These are phyloP conservation scores for Pampusana beccarii DNA, from an alignment of 2,113 vertebrate genomes.

Conservation along the genomic window DNA sequence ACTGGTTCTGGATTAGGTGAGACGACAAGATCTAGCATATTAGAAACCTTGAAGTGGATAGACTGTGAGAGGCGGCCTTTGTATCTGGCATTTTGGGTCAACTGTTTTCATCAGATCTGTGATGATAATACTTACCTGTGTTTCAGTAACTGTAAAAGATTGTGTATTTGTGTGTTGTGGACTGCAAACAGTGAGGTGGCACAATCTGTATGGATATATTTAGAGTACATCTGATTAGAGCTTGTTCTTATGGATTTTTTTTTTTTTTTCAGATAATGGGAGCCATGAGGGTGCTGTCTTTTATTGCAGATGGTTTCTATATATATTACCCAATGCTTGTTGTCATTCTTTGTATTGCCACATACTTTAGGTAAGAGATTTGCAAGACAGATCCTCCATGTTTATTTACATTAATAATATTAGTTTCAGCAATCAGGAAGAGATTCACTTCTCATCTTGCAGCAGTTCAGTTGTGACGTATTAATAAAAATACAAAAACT, in stretches of 20 bases:
- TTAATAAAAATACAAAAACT: not conserved
- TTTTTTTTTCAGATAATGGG: conserved; percentile 89
- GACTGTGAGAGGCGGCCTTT: not conserved
- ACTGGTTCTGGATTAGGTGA: not conserved
- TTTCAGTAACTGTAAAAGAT: not conserved
- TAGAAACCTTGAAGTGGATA: not conserved
- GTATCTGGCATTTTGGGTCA: not conserved
- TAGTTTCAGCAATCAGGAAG: not conserved
- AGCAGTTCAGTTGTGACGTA: not conserved
- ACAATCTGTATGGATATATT: not conserved
- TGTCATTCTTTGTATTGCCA: conserved; percentile 92
- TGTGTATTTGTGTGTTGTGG: not conserved
- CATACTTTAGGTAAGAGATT: conserved; percentile 86
- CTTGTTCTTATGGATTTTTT: not conserved
- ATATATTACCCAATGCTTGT: conserved; percentile 97
- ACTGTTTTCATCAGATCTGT: not conserved
- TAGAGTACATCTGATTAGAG: not conserved
- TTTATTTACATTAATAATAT: not conserved
- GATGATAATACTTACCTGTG: not conserved
- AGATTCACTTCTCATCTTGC: not conserved
- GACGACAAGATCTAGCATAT: not conserved
- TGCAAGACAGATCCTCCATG: not conserved
- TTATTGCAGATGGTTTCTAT: conserved; percentile 95
- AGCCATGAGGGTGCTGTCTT: conserved; percentile 89
- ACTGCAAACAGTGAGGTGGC: not conserved